A percentile compares a stretch with the other conserved stretches of the same genome.
Evolutionary conservation across 2,888 invertebrate genomes (phyloP).

Genomic region (Xestia rhomboidea): DNA sequence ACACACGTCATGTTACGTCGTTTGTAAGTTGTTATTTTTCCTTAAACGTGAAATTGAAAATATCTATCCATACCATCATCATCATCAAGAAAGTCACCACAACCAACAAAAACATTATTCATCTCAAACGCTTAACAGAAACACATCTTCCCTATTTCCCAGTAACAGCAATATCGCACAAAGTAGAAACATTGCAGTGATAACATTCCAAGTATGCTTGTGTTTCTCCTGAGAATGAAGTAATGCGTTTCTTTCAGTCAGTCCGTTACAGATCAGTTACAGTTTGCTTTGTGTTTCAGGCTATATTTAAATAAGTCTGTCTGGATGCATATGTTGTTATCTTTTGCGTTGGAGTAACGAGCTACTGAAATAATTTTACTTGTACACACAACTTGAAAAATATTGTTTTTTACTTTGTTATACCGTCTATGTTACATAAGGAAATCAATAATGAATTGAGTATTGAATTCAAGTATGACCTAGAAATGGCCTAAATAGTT

Average conservation of each 20-base stretch:
- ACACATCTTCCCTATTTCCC: not conserved
- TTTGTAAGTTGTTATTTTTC: not conserved
- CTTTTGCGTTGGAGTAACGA: not conserved
- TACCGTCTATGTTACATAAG: too few relatives aligned
- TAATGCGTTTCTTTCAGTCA: constrained; percentile 34
- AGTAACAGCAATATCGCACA: constrained; percentile 46
- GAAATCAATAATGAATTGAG: too few relatives aligned
- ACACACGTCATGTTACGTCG: not conserved
- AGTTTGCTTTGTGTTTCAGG: constrained; percentile 5
- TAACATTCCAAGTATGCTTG: constrained; percentile 42
- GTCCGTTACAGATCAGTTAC: not conserved
- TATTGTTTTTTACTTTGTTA: too few relatives aligned
- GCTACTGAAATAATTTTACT: not conserved
- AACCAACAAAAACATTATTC: not conserved
- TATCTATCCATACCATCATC: too few relatives aligned
- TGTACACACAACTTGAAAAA: not conserved
- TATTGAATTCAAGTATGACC: not conserved
- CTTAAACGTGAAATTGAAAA: not conserved
- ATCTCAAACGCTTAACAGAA: not conserved
- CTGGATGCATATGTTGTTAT: not conserved
- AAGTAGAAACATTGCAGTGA: constrained; percentile 52
- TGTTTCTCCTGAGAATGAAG: constrained; percentile 25
- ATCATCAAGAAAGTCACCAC: not conserved
- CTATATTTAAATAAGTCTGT: not conserved
- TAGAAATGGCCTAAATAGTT: too few relatives aligned